Evolutionary conservation across 2,113 vertebrate genomes (phyloP).

Genomic region (Panthera uncia): DNA sequence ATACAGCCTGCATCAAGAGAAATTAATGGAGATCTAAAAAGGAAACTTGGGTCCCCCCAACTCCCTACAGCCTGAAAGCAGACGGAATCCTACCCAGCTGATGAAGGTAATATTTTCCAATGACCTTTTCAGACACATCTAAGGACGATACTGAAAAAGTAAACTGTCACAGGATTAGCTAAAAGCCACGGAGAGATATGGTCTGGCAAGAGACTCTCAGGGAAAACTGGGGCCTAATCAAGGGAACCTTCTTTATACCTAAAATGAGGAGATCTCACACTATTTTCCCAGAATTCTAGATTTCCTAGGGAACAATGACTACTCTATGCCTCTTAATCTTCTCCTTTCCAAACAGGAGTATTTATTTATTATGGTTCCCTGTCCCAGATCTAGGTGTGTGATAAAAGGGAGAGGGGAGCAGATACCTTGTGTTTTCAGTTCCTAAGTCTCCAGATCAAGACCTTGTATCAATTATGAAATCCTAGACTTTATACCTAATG

Average conservation of each 20-base stretch:
- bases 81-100: not conserved
- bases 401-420: not conserved
- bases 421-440: not conserved
- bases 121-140: not conserved
- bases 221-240: not conserved
- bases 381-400: not conserved
- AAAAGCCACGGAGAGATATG: not conserved
- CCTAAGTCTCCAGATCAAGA: not conserved
- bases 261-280: not conserved
- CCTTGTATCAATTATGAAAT: not conserved
- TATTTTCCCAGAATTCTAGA: not conserved
- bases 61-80: not conserved
- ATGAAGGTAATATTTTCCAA: not conserved
- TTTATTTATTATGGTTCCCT: not conserved
- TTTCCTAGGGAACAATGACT: not conserved
- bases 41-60: not conserved
- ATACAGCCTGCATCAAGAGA: not conserved
- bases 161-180: not conserved
- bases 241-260: not conserved
- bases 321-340: not conserved
- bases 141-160: not conserved
- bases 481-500: not conserved
- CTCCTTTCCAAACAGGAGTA: not conserved
- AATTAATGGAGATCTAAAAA: not conserved
- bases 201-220: not conserved